Base-by-base conservation (phyloP, 2,888 invertebrate species). In the Mythimna pallens region DNA sequence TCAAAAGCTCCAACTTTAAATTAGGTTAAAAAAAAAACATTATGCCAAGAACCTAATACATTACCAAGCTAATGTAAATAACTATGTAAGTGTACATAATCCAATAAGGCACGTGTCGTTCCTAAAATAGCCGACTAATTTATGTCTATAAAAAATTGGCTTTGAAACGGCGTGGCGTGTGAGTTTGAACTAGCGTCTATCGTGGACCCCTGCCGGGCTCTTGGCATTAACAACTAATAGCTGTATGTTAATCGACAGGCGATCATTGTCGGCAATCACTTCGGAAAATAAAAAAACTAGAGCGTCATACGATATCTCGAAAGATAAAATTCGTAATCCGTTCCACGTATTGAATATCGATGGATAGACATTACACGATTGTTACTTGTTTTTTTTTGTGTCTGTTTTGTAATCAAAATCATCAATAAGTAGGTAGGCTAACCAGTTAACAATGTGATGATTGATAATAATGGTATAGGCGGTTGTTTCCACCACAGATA, bases 181-280 rank as follows among this genome's bases (percentile, higher is more conserved):
- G 75, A 82, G 86, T 86, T 86, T 85, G 82, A 78, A 82, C 78
- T 78, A 81, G 76, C 81, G 82, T 71, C 72, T 76, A 74, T 73
- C 72, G 62, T 76, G 77, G 80, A 79, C 89, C 82, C 93, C 93
- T 86, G 92, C 91, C 85, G 93, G 61, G 90, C 83, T 81, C 81
- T 87, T 89, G 90, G 89, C 91, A 87, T 91, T 90, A 88, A 89
- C 91, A 86, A 89, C 91, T 92, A 91, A 92, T 92, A 89, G 87
- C 88, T 85, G 88, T 87, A 90, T 87, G 90, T 89, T 91, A 92
- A 92, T 93, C 90, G 92, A 92, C 89, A 89, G 83, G 73, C 88
- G 90, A 92, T 91, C 90, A 88, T 89, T 90, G 89, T 89, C 89
- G 89, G 89, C 88, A 86, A 89, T 88, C 88, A 87, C 87, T 85